A percentile compares a stretch with the other conserved stretches of the same genome.
These are phyloP conservation scores for Meles meles DNA, from an alignment of 2,113 vertebrate species.

Conservation along the genomic window DNA sequence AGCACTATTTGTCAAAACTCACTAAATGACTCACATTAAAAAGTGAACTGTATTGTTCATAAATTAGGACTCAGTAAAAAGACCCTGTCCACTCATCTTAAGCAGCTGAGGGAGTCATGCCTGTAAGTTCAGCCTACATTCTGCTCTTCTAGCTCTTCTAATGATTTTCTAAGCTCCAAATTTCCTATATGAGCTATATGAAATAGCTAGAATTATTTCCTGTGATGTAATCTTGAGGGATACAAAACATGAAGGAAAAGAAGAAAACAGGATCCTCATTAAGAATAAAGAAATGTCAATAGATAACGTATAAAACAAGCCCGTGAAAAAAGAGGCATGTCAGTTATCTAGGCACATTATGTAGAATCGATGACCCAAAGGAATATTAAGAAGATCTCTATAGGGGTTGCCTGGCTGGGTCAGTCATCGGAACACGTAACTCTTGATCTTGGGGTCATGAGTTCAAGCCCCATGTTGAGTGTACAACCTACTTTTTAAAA, in stretches of 20 bases:
- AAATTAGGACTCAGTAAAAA: conserved; percentile 25
- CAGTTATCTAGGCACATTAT: background rate
- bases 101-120: background rate
- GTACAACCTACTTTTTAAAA: background rate
- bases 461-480: background rate
- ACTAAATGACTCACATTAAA: background rate
- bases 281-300: background rate
- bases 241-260: background rate
- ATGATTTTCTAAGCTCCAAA: background rate
- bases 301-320: background rate
- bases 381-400: background rate
- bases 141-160: background rate
- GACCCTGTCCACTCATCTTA: background rate
- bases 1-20: background rate
- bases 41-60: background rate
- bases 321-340: background rate
- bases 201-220: conserved; percentile 6
- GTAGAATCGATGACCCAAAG: background rate
- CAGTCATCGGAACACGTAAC: background rate
- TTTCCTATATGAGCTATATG: background rate
- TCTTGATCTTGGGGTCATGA: background rate
- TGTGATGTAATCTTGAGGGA: background rate
- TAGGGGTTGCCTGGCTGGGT: background rate
- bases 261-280: background rate
- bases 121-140: background rate